These are phyloP conservation scores for Xiphophorus maculatus DNA, from an alignment of 2,113 vertebrate genomes.

Conservation along the genomic window DNA sequence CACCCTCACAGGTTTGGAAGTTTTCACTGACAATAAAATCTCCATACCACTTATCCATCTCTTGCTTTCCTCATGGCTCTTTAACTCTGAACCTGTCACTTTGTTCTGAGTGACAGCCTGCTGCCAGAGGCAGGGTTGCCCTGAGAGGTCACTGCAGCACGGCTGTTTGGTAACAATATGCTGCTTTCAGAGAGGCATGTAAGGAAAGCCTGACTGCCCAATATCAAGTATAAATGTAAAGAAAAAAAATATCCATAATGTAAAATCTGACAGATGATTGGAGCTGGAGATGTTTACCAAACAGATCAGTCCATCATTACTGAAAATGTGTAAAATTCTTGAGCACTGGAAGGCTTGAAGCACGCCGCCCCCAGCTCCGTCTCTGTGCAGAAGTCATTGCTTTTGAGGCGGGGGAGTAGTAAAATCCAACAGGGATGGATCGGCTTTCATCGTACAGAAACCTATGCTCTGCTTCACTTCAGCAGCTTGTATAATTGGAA, in stretches of 20 bases:
- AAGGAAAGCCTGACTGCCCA: conserved; percentile 42
- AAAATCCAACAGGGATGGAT: conserved; percentile 70
- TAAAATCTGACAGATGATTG: conserved; percentile 14
- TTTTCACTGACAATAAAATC: conserved; percentile 13
- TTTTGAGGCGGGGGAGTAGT: conserved; percentile 37
- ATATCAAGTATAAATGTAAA: conserved; percentile 34
- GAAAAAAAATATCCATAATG: not conserved
- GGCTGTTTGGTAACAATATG: conserved; percentile 18
- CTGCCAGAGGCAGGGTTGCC: conserved; percentile 28
- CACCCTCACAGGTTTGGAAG: conserved; percentile 8
- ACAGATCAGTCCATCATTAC: conserved; percentile 34
- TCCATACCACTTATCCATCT: conserved; percentile 3
- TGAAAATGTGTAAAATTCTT: conserved; percentile 44
- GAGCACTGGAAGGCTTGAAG: conserved; percentile 32
- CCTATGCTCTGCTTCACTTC: conserved; percentile 79
- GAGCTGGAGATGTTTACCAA: conserved; percentile 26
- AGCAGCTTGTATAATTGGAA: conserved; percentile 83
- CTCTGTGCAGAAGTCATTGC: conserved; percentile 44
- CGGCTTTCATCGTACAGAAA: conserved; percentile 71
- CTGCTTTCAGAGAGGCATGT: conserved; percentile 8
- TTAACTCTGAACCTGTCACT: conserved; percentile 30
- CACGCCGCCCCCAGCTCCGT: conserved; percentile 28
- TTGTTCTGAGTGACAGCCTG: conserved; percentile 45
- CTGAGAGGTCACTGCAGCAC: conserved; percentile 11
- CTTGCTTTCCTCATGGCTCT: conserved; percentile 12